Base-by-base conservation (phyloP, 1,140 invertebrate genomes). In the Meloidogyne chitwoodi region DNA sequence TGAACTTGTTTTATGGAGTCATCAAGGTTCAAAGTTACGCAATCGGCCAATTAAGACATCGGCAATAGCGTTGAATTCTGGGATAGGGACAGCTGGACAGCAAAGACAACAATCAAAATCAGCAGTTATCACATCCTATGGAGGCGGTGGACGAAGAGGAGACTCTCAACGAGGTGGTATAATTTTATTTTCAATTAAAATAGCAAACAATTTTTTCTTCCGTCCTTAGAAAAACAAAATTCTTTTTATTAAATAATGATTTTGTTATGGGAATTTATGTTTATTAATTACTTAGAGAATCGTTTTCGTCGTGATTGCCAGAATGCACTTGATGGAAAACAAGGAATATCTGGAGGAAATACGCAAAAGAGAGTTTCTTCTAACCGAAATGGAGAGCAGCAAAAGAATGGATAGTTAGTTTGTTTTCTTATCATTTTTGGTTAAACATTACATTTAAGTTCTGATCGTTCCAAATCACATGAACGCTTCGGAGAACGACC, bases 1-100 rank as follows among this genome's bases (percentile, higher is more conserved):
- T 34, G 34, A 73, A n/a, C 64, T 73, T 27, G 71, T 73, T 24
- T 24, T 73, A 11, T 73, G 71, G 71, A 73, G 71, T 73, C 71
- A 73, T 12, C 71, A 73, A n/a, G 71, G 71, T 31, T 38, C 22
- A 27, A 73, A 64, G 3, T 5, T 11, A 5, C 41, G 64, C 22
- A 61, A 26, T 27, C 71, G 38, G 27, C 11, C 31, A 38, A 34
- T 26, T 16, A 14, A 34, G 31, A 1, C n/a, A 26, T 61, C 22
- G n/a, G 16, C 31, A 72, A n/a, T 26, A 1, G 10, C 44, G 22
- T 0, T 24, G 41, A 56, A 22, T 29, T 29, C 69, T 10, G 69
- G 69, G 19, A 22, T 10, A 48, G 27, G 44, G 26, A 11, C 69
- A 72, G 27, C 48, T 8, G 29, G 38, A 27, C 26, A 61, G 27